These are phyloP conservation scores for Carduelis carduelis DNA, from an alignment of 2,797 vertebrate species.

Conservation along the genomic window DNA sequence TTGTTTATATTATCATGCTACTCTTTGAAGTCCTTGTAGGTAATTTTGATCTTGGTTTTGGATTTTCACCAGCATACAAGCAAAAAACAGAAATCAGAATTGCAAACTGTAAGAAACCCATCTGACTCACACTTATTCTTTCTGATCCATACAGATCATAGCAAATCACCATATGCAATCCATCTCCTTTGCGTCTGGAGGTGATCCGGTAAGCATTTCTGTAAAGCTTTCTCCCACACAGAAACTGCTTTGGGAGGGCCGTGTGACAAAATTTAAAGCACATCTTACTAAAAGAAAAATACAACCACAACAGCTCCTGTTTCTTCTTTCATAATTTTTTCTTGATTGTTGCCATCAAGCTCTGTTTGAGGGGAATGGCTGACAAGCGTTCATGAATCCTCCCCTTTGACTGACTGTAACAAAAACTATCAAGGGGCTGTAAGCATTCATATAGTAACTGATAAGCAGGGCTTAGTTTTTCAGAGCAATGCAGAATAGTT, in stretches of 20 bases:
- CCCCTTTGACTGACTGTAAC: neutral
- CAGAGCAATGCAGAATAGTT: neutral
- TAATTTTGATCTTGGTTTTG: neutral
- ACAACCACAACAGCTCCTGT: neutral
- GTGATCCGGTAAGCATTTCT: slow-evolving; percentile 89
- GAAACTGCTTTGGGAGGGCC: neutral
- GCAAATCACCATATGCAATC: slow-evolving; percentile 99
- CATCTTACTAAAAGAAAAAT: neutral
- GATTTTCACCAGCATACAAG: neutral
- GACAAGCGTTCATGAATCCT: neutral
- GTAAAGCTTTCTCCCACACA: neutral
- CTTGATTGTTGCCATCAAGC: neutral
- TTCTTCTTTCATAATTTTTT: slow-evolving; percentile 6
- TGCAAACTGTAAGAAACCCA: neutral
- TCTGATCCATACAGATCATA: slow-evolving; percentile 85
- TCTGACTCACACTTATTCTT: slow-evolving; percentile 43
- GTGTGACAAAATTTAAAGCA: neutral
- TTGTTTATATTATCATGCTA: neutral
- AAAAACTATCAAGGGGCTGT: neutral
- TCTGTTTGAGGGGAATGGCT: neutral
- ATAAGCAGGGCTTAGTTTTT: neutral
- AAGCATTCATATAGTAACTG: neutral
- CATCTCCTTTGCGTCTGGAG: slow-evolving; percentile 97
- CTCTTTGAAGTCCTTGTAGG: neutral
- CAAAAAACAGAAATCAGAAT: neutral